These are phyloP conservation scores for Teleiodes luculella DNA, from an alignment of 2,888 invertebrate genomes.

Conservation along the genomic window DNA sequence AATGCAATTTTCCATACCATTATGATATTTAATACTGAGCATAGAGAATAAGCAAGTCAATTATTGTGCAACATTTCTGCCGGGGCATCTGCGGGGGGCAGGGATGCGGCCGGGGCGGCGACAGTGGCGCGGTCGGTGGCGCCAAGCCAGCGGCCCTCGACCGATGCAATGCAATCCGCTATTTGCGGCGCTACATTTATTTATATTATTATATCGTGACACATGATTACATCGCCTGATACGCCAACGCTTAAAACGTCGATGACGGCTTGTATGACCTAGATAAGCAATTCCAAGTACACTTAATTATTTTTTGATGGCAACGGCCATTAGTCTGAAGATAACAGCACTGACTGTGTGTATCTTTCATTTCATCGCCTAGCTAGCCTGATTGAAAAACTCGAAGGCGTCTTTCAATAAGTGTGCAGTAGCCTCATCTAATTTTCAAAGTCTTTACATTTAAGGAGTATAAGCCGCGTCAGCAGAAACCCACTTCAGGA, in stretches of 20 bases:
- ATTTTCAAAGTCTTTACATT: no score
- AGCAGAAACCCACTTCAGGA: no score
- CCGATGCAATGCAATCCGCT: slow-evolving; percentile 45
- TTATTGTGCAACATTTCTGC: slow-evolving; percentile 31
- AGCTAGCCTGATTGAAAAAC: no score
- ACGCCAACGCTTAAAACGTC: not conserved
- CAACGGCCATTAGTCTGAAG: not conserved
- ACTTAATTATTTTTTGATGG: not conserved
- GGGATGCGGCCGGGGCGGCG: slow-evolving; percentile 21
- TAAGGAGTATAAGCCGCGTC: no score
- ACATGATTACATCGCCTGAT: not conserved
- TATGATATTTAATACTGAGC: no score
- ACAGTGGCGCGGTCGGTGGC: slow-evolving; percentile 33
- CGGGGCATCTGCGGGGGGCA: no score
- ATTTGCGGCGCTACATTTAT: slow-evolving; percentile 37
- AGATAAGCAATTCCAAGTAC: not conserved
- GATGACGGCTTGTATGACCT: slow-evolving; percentile 2
- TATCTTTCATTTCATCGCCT: no score
- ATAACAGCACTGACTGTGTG: no score
- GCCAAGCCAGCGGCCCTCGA: slow-evolving; percentile 44
- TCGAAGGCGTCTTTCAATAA: no score
- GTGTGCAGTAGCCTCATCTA: no score
- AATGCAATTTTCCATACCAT: no score
- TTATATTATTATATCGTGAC: slow-evolving; percentile 13
- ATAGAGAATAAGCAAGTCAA: no score